Base-by-base conservation (phyloP, 2,797 vertebrate genomes). In the Acanthiza pusilla region DNA sequence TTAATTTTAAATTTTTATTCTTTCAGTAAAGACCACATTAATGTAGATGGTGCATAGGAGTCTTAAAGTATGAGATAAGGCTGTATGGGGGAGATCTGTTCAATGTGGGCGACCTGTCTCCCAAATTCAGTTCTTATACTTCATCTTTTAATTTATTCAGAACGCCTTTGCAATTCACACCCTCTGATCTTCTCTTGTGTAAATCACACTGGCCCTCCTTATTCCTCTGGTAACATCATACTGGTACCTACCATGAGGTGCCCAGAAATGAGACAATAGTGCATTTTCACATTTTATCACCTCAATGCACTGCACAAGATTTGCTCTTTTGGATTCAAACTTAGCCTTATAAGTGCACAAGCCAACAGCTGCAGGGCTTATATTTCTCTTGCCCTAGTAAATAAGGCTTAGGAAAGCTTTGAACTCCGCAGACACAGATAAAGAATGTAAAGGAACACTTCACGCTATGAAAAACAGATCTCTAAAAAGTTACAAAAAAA, bases 111-210 rank as follows among this genome's bases (percentile, higher is more conserved):
- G 58, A 91, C 89, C 79, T 85, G 85, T 51, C 79, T 94, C 89
- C 79, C 79, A 93, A 88, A 96, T 75, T 85, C 94, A 91, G 85
- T 93, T 94, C 70, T 94, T 76, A 65, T 94, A 85, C n/a, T 95
- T 96, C 79, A 94, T 92, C 62, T 86, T 91, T 75, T 86, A 91
- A 91, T 94, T 79, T 94, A 93, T 96, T 89, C 94, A 51, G 40
- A 91, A 95, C 42, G 62, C 85, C 91, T 94, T 92, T 91, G 92
- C 78, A 96, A 95, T 89, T 97, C 94, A 91, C 89, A 93, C 92
- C 29, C 88, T 94, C 75, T 74, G 71, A 83, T 94, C 83, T 80
- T 75, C 54, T 84, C 85, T 86, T 94, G 48, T 88, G 57, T 72
- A 93, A 94, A 88, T 88, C 7, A 13, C 70, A 76, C 53, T 60